A percentile compares a stretch with the other conserved stretches of the same genome.
These are phyloP conservation scores for Acestrorhynchus altus DNA, from an alignment of 2,797 vertebrate genomes.

Conservation along the genomic window DNA sequence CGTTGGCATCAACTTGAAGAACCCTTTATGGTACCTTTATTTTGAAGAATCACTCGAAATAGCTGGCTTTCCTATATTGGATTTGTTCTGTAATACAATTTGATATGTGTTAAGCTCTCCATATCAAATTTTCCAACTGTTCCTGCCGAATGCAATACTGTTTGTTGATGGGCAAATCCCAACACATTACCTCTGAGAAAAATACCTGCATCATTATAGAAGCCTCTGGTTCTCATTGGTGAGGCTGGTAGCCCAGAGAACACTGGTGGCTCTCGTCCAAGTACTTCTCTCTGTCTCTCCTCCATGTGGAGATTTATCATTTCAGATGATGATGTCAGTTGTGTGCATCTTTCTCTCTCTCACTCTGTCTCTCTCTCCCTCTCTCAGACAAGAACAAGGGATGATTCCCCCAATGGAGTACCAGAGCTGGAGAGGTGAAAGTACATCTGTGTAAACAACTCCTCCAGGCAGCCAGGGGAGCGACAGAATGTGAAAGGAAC, in stretches of 20 bases:
- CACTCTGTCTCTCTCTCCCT: conserved; percentile 21
- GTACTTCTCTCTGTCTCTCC: conserved; percentile 61
- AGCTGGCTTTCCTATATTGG: neutral
- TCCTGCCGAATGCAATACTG: conserved; percentile 20
- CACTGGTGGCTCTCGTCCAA: conserved; percentile 64
- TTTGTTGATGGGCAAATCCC: conserved; percentile 21
- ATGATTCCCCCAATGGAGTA: conserved; percentile 60
- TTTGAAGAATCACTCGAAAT: neutral
- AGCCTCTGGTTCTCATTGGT: conserved; percentile 73
- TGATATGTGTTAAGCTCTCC: neutral
- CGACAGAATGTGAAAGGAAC: conserved; percentile 54
- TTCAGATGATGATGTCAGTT: conserved; percentile 68
- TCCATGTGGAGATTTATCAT: conserved; percentile 72
- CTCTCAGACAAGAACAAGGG: conserved; percentile 59
- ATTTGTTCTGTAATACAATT: neutral
- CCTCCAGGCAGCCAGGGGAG: conserved; percentile 64
- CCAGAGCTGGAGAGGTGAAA: conserved; percentile 65
- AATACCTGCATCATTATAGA: conserved; percentile 36
- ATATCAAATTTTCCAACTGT: neutral
- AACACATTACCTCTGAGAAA: conserved; percentile 33
- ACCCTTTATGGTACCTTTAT: neutral
- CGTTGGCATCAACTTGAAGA: neutral
- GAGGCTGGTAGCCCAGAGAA: conserved; percentile 67
- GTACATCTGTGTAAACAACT: conserved; percentile 80
- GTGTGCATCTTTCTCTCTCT: conserved; percentile 59